Evolutionary conservation across 2,797 vertebrate species (phyloP).

Genomic region (Decapterus maruadsi): DNA sequence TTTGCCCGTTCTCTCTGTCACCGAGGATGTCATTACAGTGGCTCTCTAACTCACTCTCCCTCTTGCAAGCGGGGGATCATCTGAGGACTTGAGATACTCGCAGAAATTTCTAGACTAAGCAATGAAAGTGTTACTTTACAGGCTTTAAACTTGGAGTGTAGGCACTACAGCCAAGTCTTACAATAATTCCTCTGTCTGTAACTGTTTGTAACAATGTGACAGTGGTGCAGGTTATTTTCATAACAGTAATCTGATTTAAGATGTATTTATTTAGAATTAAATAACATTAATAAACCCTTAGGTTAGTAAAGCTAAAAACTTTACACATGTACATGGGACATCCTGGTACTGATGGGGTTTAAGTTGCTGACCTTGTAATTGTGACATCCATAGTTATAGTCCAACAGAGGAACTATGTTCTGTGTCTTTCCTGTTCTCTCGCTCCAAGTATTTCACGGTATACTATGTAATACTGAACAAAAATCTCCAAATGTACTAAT

Average conservation of each 20-base stretch:
- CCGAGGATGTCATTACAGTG: constrained; percentile 78
- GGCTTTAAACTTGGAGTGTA: constrained; percentile 26
- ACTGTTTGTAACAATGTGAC: constrained; percentile 12
- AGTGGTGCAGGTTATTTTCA: neutral
- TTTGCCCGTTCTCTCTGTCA: constrained; percentile 80
- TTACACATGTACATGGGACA: too few relatives aligned
- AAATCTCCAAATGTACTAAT: neutral
- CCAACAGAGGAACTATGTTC: neutral
- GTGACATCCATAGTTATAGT: neutral
- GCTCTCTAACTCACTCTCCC: constrained; percentile 48
- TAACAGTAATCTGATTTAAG: neutral
- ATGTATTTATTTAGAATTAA: neutral
- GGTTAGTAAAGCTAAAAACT: neutral
- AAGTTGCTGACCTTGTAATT: neutral
- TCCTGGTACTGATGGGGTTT: neutral
- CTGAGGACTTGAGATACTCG: constrained; percentile 63
- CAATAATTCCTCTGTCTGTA: constrained; percentile 22
- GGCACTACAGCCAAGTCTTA: constrained; percentile 15
- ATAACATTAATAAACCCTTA: neutral
- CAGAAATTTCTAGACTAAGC: constrained; percentile 47
- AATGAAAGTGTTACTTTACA: constrained; percentile 45
- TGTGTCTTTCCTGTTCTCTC: neutral
- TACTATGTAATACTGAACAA: neutral
- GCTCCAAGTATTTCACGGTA: neutral
- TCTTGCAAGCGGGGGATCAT: constrained; percentile 62